A percentile compares a stretch with the other conserved stretches of the same genome.
phyloP scores from a whole-genome alignment of 2,888 invertebrate genomes.

The Rhopalosiphum nymphaeae region DNA sequence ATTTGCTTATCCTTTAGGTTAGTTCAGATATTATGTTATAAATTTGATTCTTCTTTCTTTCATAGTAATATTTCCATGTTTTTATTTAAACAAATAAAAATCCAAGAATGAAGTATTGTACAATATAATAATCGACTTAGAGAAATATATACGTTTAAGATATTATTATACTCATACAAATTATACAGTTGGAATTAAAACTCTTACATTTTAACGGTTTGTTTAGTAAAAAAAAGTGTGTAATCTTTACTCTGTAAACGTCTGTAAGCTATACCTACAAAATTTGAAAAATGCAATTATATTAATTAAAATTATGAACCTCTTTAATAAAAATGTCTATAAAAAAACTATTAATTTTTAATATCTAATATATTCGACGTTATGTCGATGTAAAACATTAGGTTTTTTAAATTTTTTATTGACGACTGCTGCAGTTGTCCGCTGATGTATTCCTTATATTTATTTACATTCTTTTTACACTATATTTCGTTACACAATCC shows the following conservation, averaged over 20 bases:
- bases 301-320: background rate
- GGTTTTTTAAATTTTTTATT: background rate
- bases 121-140: background rate
- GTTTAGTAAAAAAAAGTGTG: background rate
- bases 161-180: background rate
- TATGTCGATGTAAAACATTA: background rate
- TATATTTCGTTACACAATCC: background rate
- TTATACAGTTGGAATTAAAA: background rate
- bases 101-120: background rate
- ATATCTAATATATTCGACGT: background rate
- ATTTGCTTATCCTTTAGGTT: background rate
- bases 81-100: background rate
- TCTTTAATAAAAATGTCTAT: background rate
- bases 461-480: background rate
- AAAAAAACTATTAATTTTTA: background rate
- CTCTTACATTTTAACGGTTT: background rate
- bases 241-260: background rate
- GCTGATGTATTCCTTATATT: background rate
- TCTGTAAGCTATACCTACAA: too few species aligned
- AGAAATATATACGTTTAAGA: background rate
- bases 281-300: background rate
- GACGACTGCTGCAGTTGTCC: background rate
- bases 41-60: background rate
- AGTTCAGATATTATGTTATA: background rate
- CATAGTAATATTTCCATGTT: background rate